Base-by-base conservation (phyloP, 2,888 invertebrate genomes). In the Agrilus cyanescens region DNA sequence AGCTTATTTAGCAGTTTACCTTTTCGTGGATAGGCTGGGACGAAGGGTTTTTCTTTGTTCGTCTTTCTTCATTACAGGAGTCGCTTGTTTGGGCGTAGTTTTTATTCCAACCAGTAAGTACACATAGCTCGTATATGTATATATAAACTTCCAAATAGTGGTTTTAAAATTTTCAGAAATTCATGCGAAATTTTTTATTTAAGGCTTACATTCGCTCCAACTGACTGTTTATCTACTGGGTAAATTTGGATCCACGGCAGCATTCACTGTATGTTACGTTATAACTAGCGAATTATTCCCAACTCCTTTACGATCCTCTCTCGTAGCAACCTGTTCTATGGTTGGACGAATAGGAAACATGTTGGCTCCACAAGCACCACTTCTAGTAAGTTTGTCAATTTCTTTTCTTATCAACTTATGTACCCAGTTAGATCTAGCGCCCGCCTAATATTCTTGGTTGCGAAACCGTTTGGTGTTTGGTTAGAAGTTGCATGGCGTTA, bases 221-320 rank as follows among this genome's bases (percentile, higher is more conserved):
- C 57, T 79, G 45, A 57, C 68, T 44, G 67, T 75, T 30, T 74
- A 73, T 56, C 60, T 81, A 56, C 58, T 76, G 32, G 80, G 80
- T 42, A 81, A 81, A 66, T 78, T 73, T 62, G 73, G 74, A 49
- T 78, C 80, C 46, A 78, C 80, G 1, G 69, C 74, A 47, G 76
- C 80, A 38, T 79, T 80, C 66, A 74, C 76, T 18, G 72, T 77
- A 4, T 66, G 77, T 46, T 81, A 81, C 60, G 73, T 81, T 50
- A 75, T 79, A 60, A 79, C 80, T 0, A 74, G 79, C 32, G 81
- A 82, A 67, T 67, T 81, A 62, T 80, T 80, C 62, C 81, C 81
- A 1, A 82, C 81, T 6, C 67, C 68, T 29, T 64, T 76, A 37
- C 66, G 81, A 18, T 79, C 80, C 57, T 73, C 75, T 8, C 61